A percentile compares a stretch with the other conserved stretches of the same genome.
phyloP scores from a whole-genome alignment of 2,113 vertebrate species.

The Manacus vitellinus region DNA sequence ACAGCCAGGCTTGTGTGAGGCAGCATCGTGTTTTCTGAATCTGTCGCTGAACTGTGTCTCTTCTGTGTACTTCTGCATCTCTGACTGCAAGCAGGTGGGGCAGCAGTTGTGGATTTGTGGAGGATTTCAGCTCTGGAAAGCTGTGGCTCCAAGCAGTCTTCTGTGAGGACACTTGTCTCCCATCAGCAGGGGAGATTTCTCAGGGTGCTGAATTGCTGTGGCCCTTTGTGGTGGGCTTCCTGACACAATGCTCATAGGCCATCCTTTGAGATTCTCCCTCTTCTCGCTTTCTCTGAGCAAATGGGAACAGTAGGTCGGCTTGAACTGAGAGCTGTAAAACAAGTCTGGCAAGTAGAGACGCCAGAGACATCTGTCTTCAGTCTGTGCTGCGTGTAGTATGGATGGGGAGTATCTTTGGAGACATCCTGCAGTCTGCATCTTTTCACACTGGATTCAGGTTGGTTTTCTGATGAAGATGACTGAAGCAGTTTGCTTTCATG shows the following conservation, averaged over 20 bases:
- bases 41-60: background rate
- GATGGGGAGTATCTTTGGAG: background rate
- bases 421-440: background rate
- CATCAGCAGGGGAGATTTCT: background rate
- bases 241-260: fast-evolving
- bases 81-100: background rate
- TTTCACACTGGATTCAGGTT: conserved; percentile 27
- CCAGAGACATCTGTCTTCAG: background rate
- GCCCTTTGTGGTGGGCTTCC: background rate
- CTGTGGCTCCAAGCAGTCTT: background rate
- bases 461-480: background rate
- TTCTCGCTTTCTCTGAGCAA: background rate
- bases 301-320: background rate
- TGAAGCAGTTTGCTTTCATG: fast-evolving
- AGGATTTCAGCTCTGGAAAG: background rate
- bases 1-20: background rate
- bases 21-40: background rate
- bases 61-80: background rate
- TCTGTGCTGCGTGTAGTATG: background rate
- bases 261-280: background rate
- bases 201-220: background rate
- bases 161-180: background rate
- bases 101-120: background rate
- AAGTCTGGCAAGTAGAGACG: background rate
- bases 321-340: background rate